These are phyloP conservation scores for Himalopsyche japonica DNA, from an alignment of 2,888 invertebrate genomes.

Conservation along the genomic window DNA sequence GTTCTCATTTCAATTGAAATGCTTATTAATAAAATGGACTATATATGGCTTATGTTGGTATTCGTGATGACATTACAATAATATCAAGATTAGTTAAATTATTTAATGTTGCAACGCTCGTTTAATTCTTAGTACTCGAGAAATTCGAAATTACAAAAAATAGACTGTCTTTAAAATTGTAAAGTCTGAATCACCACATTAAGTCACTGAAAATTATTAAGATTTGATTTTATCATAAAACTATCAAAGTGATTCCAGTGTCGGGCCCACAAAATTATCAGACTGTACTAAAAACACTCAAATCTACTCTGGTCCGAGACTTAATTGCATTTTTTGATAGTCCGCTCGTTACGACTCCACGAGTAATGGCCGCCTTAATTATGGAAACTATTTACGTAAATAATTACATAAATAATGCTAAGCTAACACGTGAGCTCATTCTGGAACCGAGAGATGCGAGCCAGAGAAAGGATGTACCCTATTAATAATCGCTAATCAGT, in stretches of 20 bases:
- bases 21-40: no score
- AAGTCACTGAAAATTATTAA: no score
- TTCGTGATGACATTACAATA: no score
- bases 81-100: no score
- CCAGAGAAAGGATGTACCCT: background rate
- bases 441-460: background rate
- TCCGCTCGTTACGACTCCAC: background rate
- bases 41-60: no score
- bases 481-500: background rate
- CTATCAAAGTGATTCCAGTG: background rate
- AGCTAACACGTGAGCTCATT: background rate
- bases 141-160: no score
- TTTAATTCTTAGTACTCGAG: no score
- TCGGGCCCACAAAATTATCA: background rate
- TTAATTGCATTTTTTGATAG: background rate
- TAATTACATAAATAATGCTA: background rate
- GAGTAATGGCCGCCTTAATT: background rate
- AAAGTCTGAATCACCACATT: no score
- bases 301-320: background rate
- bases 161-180: no score
- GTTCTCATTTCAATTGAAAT: no score
- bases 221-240: no score
- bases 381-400: background rate
- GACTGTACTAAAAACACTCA: background rate
- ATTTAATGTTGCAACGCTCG: no score